A percentile compares a stretch with the other conserved stretches of the same genome.
Conservation (phyloP, 1,140 invertebrate species). For the Elysia chlorotica region DNA sequence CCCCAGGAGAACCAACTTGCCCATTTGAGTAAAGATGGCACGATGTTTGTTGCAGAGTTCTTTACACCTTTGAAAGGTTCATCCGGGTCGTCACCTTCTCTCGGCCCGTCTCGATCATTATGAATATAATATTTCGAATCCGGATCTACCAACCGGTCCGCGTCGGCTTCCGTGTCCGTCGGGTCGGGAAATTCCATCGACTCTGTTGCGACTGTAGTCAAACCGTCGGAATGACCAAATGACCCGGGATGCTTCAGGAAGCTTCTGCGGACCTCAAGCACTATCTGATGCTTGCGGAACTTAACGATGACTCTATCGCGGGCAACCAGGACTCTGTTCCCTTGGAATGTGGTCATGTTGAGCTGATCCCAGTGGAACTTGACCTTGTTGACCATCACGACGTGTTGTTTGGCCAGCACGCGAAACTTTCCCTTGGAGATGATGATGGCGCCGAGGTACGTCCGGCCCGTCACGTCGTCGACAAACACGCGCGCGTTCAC, state of each 20-base stretch:
- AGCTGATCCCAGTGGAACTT: slow-evolving; percentile 5
- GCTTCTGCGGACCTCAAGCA: slow-evolving; percentile 5
- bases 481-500: slow-evolving; percentile 19
- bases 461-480: slow-evolving; percentile 8
- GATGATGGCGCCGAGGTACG: slow-evolving; percentile 12
- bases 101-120: too few relatives aligned
- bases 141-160: too few relatives aligned
- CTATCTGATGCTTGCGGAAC: slow-evolving; percentile 8
- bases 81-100: too few relatives aligned
- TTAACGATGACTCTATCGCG: slow-evolving; percentile 12
- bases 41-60: too few relatives aligned
- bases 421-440: slow-evolving; percentile 9
- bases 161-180: too few relatives aligned
- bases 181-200: too few relatives aligned
- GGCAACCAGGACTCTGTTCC: slow-evolving; percentile 3
- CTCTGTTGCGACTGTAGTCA: too few relatives aligned
- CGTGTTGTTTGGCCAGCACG: slow-evolving; percentile 11
- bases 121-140: too few relatives aligned
- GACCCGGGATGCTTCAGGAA: background rate
- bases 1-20: too few relatives aligned
- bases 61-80: too few relatives aligned
- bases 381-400: slow-evolving; percentile 8
- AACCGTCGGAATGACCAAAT: too few relatives aligned
- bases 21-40: too few relatives aligned
- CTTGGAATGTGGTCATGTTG: background rate